Evolutionary conservation across 2,888 invertebrate genomes (phyloP).

Genomic region (Sphecodes monilicornis): DNA sequence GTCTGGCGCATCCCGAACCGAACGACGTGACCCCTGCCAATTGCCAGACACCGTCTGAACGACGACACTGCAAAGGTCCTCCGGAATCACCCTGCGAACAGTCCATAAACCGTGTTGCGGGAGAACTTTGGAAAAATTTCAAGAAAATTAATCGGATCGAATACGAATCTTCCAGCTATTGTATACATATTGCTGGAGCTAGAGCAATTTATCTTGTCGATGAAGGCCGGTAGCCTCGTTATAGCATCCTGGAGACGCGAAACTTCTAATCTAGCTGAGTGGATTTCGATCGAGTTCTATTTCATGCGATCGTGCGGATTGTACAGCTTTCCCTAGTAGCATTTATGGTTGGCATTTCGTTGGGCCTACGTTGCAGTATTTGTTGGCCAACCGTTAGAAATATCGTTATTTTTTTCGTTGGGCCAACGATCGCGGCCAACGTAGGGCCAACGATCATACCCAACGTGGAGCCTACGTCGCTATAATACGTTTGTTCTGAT

Average conservation of each 20-base stretch:
- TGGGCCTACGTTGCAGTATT: too few species aligned
- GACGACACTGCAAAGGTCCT: slow-evolving; percentile 94
- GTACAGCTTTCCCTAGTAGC: too few species aligned
- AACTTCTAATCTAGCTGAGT: slow-evolving; percentile 62
- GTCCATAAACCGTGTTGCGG: not conserved
- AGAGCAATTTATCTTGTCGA: slow-evolving; percentile 2
- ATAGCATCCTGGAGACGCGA: slow-evolving; percentile 34
- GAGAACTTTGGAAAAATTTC: not conserved
- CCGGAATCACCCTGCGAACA: slow-evolving; percentile 93
- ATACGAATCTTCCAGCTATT: not conserved
- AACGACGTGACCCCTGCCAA: slow-evolving; percentile 95
- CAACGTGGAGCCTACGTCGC: too few species aligned
- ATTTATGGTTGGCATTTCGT: too few species aligned
- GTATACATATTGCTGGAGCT: not conserved
- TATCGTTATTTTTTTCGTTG: too few species aligned
- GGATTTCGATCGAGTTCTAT: slow-evolving; percentile 41
- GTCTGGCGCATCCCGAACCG: slow-evolving; percentile 95
- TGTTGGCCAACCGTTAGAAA: too few species aligned
- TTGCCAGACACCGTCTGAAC: slow-evolving; percentile 93
- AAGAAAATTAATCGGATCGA: not conserved
- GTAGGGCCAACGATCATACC: too few species aligned
- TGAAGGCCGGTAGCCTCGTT: slow-evolving; percentile 30
- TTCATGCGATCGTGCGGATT: not conserved
- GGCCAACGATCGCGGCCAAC: too few species aligned
- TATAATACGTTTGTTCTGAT: too few species aligned